Percentiles rank a stretch among this genome's conserved stretches.
Conservation (phyloP, 64 coral and sea anemone species). For the Stylophora pistillata region DNA sequence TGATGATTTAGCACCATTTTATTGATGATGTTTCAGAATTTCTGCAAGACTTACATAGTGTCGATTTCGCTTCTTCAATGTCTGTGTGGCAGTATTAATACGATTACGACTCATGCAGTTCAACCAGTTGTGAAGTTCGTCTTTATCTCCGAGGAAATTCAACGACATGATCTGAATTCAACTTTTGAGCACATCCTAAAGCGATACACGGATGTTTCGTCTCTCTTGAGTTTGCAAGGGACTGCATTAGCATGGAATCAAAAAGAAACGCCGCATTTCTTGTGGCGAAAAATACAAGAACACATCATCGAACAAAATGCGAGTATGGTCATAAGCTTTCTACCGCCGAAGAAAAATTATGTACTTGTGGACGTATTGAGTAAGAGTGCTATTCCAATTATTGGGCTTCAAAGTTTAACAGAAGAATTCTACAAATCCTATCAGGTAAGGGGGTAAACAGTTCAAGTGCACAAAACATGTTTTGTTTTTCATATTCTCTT, state of each 20-base stretch:
- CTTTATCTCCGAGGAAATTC: slow-evolving; percentile 10
- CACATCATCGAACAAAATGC: neutral
- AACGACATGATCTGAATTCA: neutral
- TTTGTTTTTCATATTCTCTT: neutral
- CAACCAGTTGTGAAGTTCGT: neutral
- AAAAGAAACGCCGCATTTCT: neutral
- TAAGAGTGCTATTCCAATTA: slow-evolving; percentile 1
- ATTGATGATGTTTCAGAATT: slow-evolving; percentile 13
- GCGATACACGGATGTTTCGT: neutral
- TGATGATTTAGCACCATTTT: neutral
- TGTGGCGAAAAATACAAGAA: slow-evolving; percentile 9
- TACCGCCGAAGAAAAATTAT: neutral
- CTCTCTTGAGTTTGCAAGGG: neutral
- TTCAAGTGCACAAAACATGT: no score
- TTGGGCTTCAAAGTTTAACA: slow-evolving; percentile 3
- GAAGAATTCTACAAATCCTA: neutral
- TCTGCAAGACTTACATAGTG: neutral
- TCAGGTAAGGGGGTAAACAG: neutral
- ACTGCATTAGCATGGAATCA: neutral
- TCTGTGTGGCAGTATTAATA: neutral
- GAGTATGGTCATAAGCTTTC: slow-evolving; percentile 9
- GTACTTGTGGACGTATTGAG: slow-evolving; percentile 22
- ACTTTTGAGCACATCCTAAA: neutral
- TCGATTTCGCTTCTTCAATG: neutral
- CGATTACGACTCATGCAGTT: neutral